Evolutionary conservation across 2,888 invertebrate genomes (phyloP), one percentile per base, ranked within the genome.

Genomic region (Luperina testacea): DNA sequence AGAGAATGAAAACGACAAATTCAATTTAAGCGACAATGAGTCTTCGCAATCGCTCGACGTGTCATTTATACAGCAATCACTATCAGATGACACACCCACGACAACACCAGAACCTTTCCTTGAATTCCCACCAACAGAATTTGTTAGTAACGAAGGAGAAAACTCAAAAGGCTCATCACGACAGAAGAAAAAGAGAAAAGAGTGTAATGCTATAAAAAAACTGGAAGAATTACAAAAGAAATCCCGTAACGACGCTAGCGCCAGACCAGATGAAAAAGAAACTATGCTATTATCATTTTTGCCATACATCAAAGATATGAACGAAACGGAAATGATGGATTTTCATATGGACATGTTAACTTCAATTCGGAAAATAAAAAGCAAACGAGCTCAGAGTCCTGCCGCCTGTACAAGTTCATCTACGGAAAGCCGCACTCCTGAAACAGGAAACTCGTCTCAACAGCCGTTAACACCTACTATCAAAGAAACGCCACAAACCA

Each of bases 251-350:
- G n/a, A 61, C 6, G 48, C n/a, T 5, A 48, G 27, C 27, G 20
- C 27, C 45, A 69, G n/a, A 9, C 20, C 11, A 2, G 32, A 51
- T 75, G 75, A 76, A 42, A 76, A 81, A 81, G 73, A 83, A 81
- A 78, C 81, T 15, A 83, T 78, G 83, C 51, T 83, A 51, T 27
- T 81, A 59, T 83, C 78, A 71, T 81, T 81, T 71, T 64, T 76
- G 45, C 81, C 81, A 53, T 81, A 83, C 78, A 75, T 84, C 38
- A 84, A 70, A 70, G 79, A 84, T 75, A 79, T 84, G 75, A 80
- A 82, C 81, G 83, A 83, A 74, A 76, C 78, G 15, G 83, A 83
- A 81, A 83, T 83, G 70, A 63, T 76, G 61, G 75, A 76, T 76
- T 63, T 76, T 15, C 75, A 76, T 51, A 63, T 76, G 48, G 75